These are phyloP conservation scores for Ichneumon xanthorius DNA, from an alignment of 2,888 invertebrate species.

Conservation along the genomic window DNA sequence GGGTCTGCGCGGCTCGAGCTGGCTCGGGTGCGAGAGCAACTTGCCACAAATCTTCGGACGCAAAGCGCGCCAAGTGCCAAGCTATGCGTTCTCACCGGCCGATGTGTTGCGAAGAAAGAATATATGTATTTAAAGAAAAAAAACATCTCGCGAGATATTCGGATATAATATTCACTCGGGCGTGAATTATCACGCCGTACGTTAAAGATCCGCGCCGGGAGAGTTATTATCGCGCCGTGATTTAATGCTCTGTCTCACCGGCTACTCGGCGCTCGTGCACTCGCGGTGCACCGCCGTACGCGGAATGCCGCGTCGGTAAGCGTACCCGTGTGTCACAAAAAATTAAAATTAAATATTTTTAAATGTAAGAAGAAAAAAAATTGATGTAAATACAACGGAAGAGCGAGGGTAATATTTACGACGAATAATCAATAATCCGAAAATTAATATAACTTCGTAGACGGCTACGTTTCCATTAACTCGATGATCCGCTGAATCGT, in stretches of 20 bases:
- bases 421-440: conserved; percentile 56
- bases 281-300: background rate
- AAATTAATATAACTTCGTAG: conserved; percentile 25
- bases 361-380: background rate
- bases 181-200: conserved; percentile 79
- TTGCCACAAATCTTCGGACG: conserved; percentile 78
- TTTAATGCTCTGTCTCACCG: conserved; percentile 74
- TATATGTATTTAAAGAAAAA: conserved; percentile 71
- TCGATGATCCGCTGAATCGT: background rate
- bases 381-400: background rate
- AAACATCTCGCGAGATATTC: conserved; percentile 70
- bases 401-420: conserved; percentile 51
- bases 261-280: conserved; percentile 38
- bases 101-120: conserved; percentile 8
- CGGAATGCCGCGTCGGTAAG: conserved; percentile 15
- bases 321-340: conserved; percentile 8
- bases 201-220: conserved; percentile 72
- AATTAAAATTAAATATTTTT: too few species aligned
- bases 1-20: conserved; percentile 67
- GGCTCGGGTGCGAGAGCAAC: conserved; percentile 50
- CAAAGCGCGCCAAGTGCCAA: conserved; percentile 55
- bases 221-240: conserved; percentile 79
- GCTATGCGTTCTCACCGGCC: conserved; percentile 43
- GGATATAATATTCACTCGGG: conserved; percentile 76
- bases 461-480: conserved; percentile 43